Evolutionary conservation across 2,113 vertebrate species (phyloP).

Genomic region (Myanophis thanlyinensis): DNA sequence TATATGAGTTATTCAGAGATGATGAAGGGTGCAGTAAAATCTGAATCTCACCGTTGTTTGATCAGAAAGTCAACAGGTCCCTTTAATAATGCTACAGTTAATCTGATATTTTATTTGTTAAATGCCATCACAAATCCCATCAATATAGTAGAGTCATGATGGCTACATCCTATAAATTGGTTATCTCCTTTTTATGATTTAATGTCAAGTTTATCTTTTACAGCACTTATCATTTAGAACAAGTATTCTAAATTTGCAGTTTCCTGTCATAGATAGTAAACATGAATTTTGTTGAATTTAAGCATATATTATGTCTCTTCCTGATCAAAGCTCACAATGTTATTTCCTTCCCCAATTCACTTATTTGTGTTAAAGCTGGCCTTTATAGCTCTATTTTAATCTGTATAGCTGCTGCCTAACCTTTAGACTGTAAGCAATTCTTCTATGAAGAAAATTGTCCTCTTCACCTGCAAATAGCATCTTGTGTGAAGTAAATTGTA

Average conservation of each 20-base stretch:
- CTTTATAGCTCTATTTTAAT: slow-evolving; percentile 32
- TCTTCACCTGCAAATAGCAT: slow-evolving; percentile 14
- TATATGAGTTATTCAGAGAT: background rate
- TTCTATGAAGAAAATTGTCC: slow-evolving; percentile 48
- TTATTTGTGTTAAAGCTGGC: slow-evolving; percentile 15
- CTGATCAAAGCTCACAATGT: background rate
- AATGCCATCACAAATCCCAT: fast-evolving
- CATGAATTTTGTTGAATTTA: background rate
- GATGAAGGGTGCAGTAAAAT: fast-evolving
- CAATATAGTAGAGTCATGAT: background rate
- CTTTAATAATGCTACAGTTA: background rate
- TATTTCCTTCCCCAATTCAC: background rate
- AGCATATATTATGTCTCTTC: slow-evolving; percentile 3
- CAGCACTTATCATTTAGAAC: slow-evolving; percentile 16
- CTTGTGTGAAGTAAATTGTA: slow-evolving; percentile 33
- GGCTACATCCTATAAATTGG: background rate
- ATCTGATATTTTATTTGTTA: slow-evolving; percentile 2
- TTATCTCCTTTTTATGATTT: background rate
- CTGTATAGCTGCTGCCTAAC: slow-evolving; percentile 18
- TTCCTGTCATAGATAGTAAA: background rate
- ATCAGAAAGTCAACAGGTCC: background rate
- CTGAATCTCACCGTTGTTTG: background rate
- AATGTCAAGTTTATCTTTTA: background rate
- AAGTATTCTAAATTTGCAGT: background rate
- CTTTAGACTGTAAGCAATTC: slow-evolving; percentile 35